Conservation (phyloP, 2,797 vertebrate genomes). For the Spondyliosoma cantharus region DNA sequence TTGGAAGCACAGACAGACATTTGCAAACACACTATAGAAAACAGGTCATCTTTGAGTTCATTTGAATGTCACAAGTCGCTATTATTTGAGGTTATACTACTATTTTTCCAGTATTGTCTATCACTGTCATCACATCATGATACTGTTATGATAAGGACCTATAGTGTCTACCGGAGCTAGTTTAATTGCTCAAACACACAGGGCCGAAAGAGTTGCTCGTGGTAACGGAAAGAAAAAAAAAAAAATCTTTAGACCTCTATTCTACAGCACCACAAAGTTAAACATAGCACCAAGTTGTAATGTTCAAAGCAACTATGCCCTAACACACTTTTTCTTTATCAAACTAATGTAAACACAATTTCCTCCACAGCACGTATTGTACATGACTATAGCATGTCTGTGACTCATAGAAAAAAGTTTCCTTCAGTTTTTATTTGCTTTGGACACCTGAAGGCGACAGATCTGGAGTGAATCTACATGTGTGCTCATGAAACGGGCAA, state of each 20-base stretch:
- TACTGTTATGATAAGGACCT: conserved; percentile 77
- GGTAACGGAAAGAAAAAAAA: conserved; percentile 56
- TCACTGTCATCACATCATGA: conserved; percentile 80
- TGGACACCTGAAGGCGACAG: conserved; percentile 78
- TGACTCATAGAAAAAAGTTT: conserved; percentile 70
- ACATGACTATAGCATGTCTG: conserved; percentile 78
- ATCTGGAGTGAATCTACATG: conserved; percentile 75
- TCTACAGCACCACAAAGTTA: conserved; percentile 89
- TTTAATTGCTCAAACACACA: conserved; percentile 79
- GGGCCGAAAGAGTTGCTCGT: conserved; percentile 72
- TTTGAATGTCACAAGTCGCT: conserved; percentile 79
- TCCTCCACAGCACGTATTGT: conserved; percentile 78
- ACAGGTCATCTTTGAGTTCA: conserved; percentile 77
- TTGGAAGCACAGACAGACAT: conserved; percentile 85
- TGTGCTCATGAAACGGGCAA: conserved; percentile 77
- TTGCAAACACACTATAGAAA: conserved; percentile 81
- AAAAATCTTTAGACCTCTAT: conserved; percentile 78
- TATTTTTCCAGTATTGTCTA: conserved; percentile 80
- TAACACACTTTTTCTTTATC: conserved; percentile 78
- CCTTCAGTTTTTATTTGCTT: conserved; percentile 71
- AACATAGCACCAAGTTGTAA: conserved; percentile 89
- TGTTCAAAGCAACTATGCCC: conserved; percentile 85
- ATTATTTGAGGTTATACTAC: conserved; percentile 80
- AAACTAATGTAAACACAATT: conserved; percentile 87
- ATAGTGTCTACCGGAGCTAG: conserved; percentile 74